Conservation (phyloP, 2,888 invertebrate genomes). For the Azorinus chamasolen region DNA sequence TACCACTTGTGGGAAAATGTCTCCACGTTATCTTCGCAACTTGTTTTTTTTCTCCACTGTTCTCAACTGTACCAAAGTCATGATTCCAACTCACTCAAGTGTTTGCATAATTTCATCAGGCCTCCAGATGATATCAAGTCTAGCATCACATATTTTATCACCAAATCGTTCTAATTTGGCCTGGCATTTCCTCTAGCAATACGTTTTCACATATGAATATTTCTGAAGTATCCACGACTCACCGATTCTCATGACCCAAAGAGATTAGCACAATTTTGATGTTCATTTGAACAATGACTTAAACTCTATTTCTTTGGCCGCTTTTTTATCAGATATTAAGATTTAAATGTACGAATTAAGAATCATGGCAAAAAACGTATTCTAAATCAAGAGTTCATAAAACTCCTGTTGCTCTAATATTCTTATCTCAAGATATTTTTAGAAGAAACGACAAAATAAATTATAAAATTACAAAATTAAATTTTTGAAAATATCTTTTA, state of each 20-base stretch:
- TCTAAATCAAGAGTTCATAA: too few relatives aligned
- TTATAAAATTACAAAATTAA: too few relatives aligned
- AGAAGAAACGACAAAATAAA: too few relatives aligned
- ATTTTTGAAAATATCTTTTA: too few relatives aligned
- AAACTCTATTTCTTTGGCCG: too few relatives aligned
- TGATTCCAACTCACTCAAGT: constrained; percentile 61
- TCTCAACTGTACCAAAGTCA: constrained; percentile 39
- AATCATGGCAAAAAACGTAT: too few relatives aligned
- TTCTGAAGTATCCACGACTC: not conserved
- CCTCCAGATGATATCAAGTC: constrained; percentile 53
- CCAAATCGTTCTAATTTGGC: constrained; percentile 47
- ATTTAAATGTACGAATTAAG: too few relatives aligned
- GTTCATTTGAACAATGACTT: constrained; percentile 12
- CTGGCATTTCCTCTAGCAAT: constrained; percentile 56
- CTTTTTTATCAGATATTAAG: too few relatives aligned
- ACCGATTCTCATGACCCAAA: constrained; percentile 29
- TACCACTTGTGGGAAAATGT: constrained; percentile 58
- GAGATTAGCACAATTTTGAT: not conserved
- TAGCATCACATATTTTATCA: constrained; percentile 47
- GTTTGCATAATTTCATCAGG: constrained; percentile 60
- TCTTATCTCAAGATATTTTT: too few relatives aligned
- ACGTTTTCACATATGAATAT: constrained; percentile 50
- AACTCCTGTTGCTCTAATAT: too few relatives aligned
- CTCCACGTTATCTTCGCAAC: constrained; percentile 51
- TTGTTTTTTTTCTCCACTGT: constrained; percentile 42